Evolutionary conservation across 2,888 invertebrate genomes (phyloP), one percentile per base, ranked within the genome.

Genomic region (Aelia acuminata): DNA sequence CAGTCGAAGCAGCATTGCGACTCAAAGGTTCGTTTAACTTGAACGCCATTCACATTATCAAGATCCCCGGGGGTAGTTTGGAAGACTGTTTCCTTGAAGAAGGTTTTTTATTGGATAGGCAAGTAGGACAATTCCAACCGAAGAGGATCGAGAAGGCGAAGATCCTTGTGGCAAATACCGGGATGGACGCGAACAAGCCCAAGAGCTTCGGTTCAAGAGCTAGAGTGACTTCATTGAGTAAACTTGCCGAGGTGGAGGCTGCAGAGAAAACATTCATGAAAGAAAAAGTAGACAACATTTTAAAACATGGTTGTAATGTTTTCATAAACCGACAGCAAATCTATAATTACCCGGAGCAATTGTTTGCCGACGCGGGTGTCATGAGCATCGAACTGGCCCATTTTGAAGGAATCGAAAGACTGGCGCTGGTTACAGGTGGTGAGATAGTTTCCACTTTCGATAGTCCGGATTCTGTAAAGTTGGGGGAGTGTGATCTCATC

Each of bases 371-470:
- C 93, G 97, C 98, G 70, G 97, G 97, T 84, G 95, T 99, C 15
- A 99, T 99, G 99, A 99, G 99, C 1, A 99, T 99, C 91, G 99
- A 99, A 92, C 99, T 99, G 92, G 99, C 99, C 7, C 99, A 99
- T 92, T 99, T 99, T 92, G 99, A 99, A 92, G 99, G 99, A 87
- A 98, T 99, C 91, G 99, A 99, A 92, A 95, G 99, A 90, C 93
- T 99, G 89, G 99, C 99, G 48, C 94, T 99, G 47, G 99, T 99
- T 22, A 98, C 99, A 90, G 99, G 98, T 88, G 99, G 98, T 89
- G 99, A 99, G 93, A 99, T 99, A 91, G 98, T 97, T 1, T 99
- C 99, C 22, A 99, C 99, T 0, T 99, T 99, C 92, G 99, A 99
- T 92, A 95, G 96, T 90, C 99, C 99, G 0, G 96, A 97, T 18